Percentiles rank a stretch among this genome's conserved stretches.
Evolutionary conservation across 2,888 invertebrate genomes (phyloP).

Genomic region (Didymodactylos carnosus): DNA sequence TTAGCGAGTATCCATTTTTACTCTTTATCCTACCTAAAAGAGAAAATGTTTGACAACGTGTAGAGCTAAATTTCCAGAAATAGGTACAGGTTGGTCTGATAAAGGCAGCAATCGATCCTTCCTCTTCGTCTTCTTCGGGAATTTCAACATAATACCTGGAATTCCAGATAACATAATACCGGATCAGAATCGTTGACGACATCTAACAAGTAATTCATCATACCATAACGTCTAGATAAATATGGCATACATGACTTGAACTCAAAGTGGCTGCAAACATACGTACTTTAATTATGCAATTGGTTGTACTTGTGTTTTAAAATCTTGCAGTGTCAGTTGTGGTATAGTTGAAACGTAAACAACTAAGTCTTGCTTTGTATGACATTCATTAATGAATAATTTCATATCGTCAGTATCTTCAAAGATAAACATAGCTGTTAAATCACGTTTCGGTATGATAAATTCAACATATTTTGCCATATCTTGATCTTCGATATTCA

Average conservation of each 20-base stretch:
- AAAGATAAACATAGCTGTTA: constrained; percentile 10
- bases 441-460: constrained; percentile 38
- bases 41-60: too few species aligned
- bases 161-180: constrained; percentile 34
- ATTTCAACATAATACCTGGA: too few species aligned
- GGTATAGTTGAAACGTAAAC: constrained; percentile 45
- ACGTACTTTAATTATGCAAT: too few species aligned
- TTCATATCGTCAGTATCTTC: constrained; percentile 55
- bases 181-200: constrained; percentile 33
- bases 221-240: constrained; percentile 26
- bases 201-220: constrained; percentile 29
- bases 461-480: constrained; percentile 55
- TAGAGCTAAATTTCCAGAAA: too few species aligned
- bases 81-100: too few species aligned
- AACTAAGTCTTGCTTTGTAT: constrained; percentile 40
- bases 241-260: too few species aligned
- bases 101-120: too few species aligned
- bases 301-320: not conserved
- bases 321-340: constrained; percentile 15
- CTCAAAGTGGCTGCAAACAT: too few species aligned
- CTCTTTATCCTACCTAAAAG: too few species aligned
- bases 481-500: constrained; percentile 31
- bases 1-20: too few species aligned
- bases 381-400: constrained; percentile 44
- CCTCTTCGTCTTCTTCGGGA: too few species aligned